A percentile compares a stretch with the other conserved stretches of the same genome.
phyloP scores from a whole-genome alignment of 2,797 vertebrate species.

The Enteromius thamalakanensis region DNA sequence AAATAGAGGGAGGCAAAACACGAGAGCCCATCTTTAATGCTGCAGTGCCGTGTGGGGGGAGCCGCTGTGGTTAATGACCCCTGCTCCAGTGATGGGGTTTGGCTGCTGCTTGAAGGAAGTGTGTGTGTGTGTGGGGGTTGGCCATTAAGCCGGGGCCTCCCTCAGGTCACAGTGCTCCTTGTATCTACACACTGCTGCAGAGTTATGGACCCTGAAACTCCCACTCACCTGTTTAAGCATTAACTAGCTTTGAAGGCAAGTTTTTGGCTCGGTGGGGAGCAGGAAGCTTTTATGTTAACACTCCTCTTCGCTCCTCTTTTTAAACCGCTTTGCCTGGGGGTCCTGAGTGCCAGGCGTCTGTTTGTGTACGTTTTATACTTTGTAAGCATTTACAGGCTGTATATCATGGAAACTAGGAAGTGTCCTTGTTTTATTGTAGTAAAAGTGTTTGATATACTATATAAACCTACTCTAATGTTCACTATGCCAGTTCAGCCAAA shows the following conservation, averaged over 20 bases:
- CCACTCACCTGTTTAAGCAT: conserved; percentile 72
- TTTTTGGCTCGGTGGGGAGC: conserved; percentile 49
- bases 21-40: conserved; percentile 10
- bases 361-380: conserved; percentile 10
- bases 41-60: conserved; percentile 18
- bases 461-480: not conserved
- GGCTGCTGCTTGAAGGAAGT: conserved; percentile 18
- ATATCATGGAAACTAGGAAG: conserved; percentile 3
- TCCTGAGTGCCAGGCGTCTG: conserved; percentile 3
- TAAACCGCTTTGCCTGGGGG: conserved; percentile 20
- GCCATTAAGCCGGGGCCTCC: conserved; percentile 32
- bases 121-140: not conserved
- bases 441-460: not conserved
- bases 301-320: conserved; percentile 22
- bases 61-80: conserved; percentile 29
- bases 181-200: conserved; percentile 56
- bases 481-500: not conserved
- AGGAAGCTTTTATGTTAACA: conserved; percentile 67
- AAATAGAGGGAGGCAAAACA: conserved; percentile 22
- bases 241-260: conserved; percentile 68
- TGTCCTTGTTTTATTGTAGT: not conserved
- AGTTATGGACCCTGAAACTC: conserved; percentile 62
- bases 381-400: not conserved
- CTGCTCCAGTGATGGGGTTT: conserved; percentile 28
- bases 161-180: conserved; percentile 47